Percentiles rank a stretch among this genome's conserved stretches.
These are phyloP conservation scores for Elymnias hypermnestra DNA, from an alignment of 1,140 invertebrate genomes.

Conservation along the genomic window DNA sequence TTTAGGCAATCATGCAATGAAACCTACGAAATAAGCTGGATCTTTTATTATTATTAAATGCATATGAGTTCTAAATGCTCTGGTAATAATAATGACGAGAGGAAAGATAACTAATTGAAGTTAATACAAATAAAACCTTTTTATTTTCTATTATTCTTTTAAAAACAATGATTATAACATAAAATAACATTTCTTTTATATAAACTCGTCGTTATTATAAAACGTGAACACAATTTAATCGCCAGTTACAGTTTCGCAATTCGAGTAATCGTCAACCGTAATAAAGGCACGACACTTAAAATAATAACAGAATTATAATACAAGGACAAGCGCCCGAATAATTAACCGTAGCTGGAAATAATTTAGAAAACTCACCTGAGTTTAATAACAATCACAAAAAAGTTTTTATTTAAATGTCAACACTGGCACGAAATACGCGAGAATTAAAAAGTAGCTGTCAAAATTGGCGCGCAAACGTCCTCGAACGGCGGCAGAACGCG, in stretches of 20 bases:
- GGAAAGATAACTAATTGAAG: background rate
- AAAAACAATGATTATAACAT: background rate
- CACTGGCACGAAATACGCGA: conserved; percentile 10
- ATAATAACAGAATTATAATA: conserved; percentile 7
- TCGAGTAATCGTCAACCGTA: background rate
- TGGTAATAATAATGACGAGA: no score
- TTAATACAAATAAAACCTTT: background rate
- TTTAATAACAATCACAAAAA: conserved; percentile 1
- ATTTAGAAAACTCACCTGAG: conserved; percentile 7
- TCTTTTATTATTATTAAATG: no score
- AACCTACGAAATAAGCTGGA: no score
- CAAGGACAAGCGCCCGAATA: conserved; percentile 3
- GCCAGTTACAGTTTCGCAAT: background rate
- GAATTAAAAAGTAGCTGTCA: conserved; percentile 6
- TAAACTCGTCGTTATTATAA: no score
- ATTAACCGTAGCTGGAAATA: background rate
- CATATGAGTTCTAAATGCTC: no score
- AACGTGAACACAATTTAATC: background rate
- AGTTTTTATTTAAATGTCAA: conserved; percentile 12
- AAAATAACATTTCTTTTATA: no score
- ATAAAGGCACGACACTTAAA: background rate
- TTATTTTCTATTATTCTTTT: background rate
- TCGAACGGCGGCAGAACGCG: background rate
- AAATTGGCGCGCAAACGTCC: conserved; percentile 12
- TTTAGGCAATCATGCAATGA: no score